Conservation (phyloP, 2,888 invertebrate genomes). For the Sacculina carcini region DNA sequence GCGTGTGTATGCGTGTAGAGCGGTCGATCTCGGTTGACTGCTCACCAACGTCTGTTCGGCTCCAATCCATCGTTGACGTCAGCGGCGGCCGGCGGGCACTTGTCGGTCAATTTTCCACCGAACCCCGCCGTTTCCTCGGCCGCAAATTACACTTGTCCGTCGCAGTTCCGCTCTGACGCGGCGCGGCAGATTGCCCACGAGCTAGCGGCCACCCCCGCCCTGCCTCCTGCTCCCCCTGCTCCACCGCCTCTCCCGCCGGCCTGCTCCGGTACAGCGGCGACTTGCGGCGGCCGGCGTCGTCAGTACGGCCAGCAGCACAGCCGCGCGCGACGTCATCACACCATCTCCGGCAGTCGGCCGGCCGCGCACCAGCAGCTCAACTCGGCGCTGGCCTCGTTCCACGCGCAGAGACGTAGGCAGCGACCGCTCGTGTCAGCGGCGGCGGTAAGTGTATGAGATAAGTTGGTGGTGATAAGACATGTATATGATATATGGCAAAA, state of each 20-base stretch:
- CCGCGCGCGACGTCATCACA: constrained; percentile 51
- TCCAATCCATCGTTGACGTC: no score
- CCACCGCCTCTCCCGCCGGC: constrained; percentile 23
- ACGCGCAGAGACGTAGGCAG: no score
- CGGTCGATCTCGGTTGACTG: constrained; percentile 15
- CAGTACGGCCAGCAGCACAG: constrained; percentile 17
- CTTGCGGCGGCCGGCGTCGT: constrained; percentile 50
- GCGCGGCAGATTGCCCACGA: constrained; percentile 62
- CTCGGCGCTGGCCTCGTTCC: constrained; percentile 2
- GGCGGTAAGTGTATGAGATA: no score
- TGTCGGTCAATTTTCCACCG: no score
- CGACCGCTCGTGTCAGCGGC: no score
- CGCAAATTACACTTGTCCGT: no score
- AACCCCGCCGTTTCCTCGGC: no score
- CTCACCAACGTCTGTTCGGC: constrained; percentile 20
- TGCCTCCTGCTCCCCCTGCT: neutral
- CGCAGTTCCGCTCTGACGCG: constrained; percentile 66
- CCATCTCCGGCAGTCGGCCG: constrained; percentile 36
- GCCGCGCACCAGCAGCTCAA: constrained; percentile 15
- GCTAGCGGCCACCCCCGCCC: constrained; percentile 23
- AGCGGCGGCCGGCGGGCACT: no score
- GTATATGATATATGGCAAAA: no score
- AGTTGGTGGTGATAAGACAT: no score
- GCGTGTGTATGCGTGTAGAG: neutral
- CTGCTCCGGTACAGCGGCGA: constrained; percentile 59